Evolutionary conservation across 2,113 vertebrate species (phyloP), one percentile per base, ranked within the genome.

Genomic region (Sitta europaea): DNA sequence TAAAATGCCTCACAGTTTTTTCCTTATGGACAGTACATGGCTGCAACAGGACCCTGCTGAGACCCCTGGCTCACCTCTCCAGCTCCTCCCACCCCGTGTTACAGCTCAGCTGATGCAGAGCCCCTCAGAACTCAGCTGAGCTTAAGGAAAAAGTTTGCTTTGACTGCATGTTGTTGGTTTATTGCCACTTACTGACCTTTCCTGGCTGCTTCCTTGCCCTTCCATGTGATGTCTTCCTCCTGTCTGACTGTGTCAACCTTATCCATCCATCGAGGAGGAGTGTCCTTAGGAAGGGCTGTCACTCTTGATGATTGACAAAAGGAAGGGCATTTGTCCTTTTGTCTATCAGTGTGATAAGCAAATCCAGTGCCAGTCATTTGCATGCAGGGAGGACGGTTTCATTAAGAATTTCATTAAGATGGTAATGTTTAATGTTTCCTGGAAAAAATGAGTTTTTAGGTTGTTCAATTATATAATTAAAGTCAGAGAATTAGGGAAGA

Each of bases 401-500:
- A 98, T 98, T 98, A 98, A 98, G 97, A 98, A 98, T 98, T 98
- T 98, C 98, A 98, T 98, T 98, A 98, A 98, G 98, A 98, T 98
- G 98, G 97, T 98, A 98, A 98, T 98, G 98, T 98, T 98, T 98
- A 98, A 98, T 97, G 98, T 98, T 98, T 98, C 98, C 97, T 96
- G 96, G 97, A 97, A 98, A 98, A 98, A 98, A 98, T 98, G 97
- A 98, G 98, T 28, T 98, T 98, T 97, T 76, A 96, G 93, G 94
- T 98, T 97, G 97, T 97, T 98, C 98, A 98, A 98, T 98, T 98
- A 97, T 97, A 97, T 98, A 98, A 98, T 98, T 98, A 98, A 98
- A 98, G 97, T 82, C 95, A 95, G 97, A 97, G 98, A 98, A 98
- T 98, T 98, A 98, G 94, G 97, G 96, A 95, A 97, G 97, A 98